Evolutionary conservation across 1,140 invertebrate species (phyloP), one percentile per base, ranked within the genome.

Genomic region (Pollicipes pollicipes): DNA sequence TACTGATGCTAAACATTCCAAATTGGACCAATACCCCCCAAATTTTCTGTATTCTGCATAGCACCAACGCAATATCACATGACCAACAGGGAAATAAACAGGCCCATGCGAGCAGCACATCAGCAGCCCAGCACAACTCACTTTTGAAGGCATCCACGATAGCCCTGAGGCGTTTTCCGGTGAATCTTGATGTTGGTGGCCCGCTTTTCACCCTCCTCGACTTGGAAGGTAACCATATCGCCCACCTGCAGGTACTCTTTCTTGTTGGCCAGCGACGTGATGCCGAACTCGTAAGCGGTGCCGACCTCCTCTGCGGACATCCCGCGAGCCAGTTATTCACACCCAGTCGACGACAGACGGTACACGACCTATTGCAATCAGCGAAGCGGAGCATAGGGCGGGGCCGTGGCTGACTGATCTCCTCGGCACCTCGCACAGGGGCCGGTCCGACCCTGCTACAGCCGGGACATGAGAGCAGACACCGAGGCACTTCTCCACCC

Each of bases 61-160:
- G n/a, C n/a, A n/a, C n/a, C n/a, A n/a, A n/a, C n/a, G n/a, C 27
- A 24, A 66, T 27, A 68, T 2, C 28, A 72, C 37, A 72, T 63
- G 68, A 72, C 27, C 68, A 8, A 4, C 24, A 72, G 73, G n/a
- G 3, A 72, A 24, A 70, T 26, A 66, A n/a, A 26, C 66, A 31
- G 32, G n/a, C 35, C 16, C 13, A 28, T 66, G 24, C 31, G 68
- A 71, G 26, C 30, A 73, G 30, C 30, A 71, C 26, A 71, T 27
- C 10, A 26, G 70, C 70, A 70, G 66, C 29, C 29, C 71, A 45
- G 6, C 63, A 1, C n/a, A 24, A 37, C 71, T 67, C 77, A 80
- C 92, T 93, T 85, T 95, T 96, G 35, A 97, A 90, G 30, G 93
- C 90, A 77, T 97, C 93, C 1, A 97, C 93, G 31, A 87, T 90